These are phyloP conservation scores for Lomographa bimaculata DNA, from an alignment of 2,888 invertebrate genomes.

Conservation along the genomic window DNA sequence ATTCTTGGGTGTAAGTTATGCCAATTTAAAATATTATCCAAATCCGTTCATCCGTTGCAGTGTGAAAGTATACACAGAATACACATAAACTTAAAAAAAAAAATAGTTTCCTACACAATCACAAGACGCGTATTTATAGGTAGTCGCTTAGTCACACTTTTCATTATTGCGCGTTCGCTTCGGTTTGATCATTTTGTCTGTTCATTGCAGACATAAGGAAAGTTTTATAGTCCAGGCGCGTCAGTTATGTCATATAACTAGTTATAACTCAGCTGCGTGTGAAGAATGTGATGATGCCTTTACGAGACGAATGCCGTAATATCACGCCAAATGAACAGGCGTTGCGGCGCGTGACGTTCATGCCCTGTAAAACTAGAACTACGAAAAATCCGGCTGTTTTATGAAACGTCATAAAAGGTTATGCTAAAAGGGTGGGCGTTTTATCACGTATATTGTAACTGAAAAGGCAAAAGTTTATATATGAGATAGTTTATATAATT, in stretches of 20 bases:
- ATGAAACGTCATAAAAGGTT: slow-evolving; percentile 19
- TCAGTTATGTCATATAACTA: slow-evolving; percentile 8
- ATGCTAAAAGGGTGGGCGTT: slow-evolving; percentile 11
- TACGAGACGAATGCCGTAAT: slow-evolving; percentile 20
- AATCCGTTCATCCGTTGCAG: no score
- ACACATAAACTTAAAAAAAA: no score
- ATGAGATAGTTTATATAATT: no score
- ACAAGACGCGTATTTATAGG: no score
- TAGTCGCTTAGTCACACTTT: no score
- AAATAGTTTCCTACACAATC: no score
- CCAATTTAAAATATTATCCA: no score
- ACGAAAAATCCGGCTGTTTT: slow-evolving; percentile 18
- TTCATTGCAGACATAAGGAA: no score
- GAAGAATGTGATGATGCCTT: slow-evolving; percentile 31
- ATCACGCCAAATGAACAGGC: slow-evolving; percentile 19
- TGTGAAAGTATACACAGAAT: no score
- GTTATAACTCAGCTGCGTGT: slow-evolving; percentile 17
- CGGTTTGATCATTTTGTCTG: no score
- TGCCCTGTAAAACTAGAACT: slow-evolving; percentile 17
- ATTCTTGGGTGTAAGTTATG: no score
- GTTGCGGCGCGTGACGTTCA: slow-evolving; percentile 12
- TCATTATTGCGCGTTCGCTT: no score
- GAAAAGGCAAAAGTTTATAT: slow-evolving; percentile 7
- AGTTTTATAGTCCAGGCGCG: slow-evolving; percentile 24
- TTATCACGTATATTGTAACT: slow-evolving; percentile 4